Percentiles rank a stretch among this genome's conserved stretches.
Evolutionary conservation across 1,140 invertebrate genomes (phyloP).

Genomic region (Diplogasteroides magnus): DNA sequence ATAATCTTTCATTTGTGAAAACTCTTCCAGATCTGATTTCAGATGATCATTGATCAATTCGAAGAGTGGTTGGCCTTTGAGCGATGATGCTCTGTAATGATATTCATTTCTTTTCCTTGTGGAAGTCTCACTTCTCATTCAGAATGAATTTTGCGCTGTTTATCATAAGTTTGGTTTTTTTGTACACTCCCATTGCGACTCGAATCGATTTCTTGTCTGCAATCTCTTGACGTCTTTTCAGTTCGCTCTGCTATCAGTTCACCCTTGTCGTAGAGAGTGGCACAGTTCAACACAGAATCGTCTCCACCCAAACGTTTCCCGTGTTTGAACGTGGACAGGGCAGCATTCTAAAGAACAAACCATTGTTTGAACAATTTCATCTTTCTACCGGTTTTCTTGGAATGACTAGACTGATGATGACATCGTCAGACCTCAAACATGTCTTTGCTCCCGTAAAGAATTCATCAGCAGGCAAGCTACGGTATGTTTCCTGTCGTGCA

Average conservation of each 20-base stretch:
- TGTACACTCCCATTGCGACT: too few relatives aligned
- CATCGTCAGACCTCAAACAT: neutral
- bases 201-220: too few relatives aligned
- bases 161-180: too few relatives aligned
- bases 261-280: neutral
- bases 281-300: neutral
- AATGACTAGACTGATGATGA: neutral
- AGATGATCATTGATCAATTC: too few relatives aligned
- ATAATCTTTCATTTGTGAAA: neutral
- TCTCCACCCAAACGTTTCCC: constrained; percentile 3
- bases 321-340: neutral
- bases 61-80: too few relatives aligned
- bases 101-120: too few relatives aligned
- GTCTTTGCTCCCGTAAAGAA: neutral
- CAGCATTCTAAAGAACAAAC: neutral
- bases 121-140: too few relatives aligned
- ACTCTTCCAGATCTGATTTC: neutral
- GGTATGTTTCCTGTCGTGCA: neutral
- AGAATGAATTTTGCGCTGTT: too few relatives aligned
- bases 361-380: too few relatives aligned
- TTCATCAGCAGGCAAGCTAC: neutral
- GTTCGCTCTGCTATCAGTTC: neutral
- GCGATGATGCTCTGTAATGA: too few relatives aligned
- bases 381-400: neutral
- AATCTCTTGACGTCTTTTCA: neutral